Evolutionary conservation across 2,888 invertebrate species (phyloP).

Genomic region (Elysia crispata): DNA sequence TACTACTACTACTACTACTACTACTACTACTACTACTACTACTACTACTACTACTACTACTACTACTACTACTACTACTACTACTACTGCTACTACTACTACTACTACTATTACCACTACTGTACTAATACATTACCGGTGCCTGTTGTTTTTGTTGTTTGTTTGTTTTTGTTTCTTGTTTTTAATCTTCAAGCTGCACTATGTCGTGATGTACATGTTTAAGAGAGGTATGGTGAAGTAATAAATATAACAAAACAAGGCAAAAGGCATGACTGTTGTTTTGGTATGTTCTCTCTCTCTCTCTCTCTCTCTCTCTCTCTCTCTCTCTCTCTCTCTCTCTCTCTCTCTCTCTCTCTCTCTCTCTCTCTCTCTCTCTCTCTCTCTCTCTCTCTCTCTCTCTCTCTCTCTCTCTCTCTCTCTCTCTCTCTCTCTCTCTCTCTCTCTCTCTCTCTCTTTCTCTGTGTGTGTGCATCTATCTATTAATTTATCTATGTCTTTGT

Average conservation of each 20-base stretch:
- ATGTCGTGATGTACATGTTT: too few relatives aligned
- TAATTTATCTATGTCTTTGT: too few relatives aligned
- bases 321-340: slow-evolving; percentile 1
- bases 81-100: slow-evolving; percentile 35
- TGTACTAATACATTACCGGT: not conserved
- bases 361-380: not conserved
- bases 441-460: not conserved
- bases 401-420: slow-evolving; percentile 22
- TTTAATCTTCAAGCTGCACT: not conserved
- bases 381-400: too few relatives aligned
- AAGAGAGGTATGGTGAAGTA: too few relatives aligned
- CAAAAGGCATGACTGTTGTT: too few relatives aligned
- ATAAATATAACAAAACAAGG: too few relatives aligned
- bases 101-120: slow-evolving; percentile 16
- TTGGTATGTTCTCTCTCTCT: not conserved
- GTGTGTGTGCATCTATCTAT: too few relatives aligned
- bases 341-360: slow-evolving; percentile 20
- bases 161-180: too few relatives aligned
- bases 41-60: slow-evolving; percentile 28
- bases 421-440: slow-evolving; percentile 19
- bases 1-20: slow-evolving; percentile 23
- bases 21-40: slow-evolving; percentile 36
- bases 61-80: slow-evolving; percentile 36
- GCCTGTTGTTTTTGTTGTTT: too few relatives aligned
- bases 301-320: not conserved